These are phyloP conservation scores for Ctenodactylus gundi DNA, from an alignment of 2,113 vertebrate species.

Conservation along the genomic window DNA sequence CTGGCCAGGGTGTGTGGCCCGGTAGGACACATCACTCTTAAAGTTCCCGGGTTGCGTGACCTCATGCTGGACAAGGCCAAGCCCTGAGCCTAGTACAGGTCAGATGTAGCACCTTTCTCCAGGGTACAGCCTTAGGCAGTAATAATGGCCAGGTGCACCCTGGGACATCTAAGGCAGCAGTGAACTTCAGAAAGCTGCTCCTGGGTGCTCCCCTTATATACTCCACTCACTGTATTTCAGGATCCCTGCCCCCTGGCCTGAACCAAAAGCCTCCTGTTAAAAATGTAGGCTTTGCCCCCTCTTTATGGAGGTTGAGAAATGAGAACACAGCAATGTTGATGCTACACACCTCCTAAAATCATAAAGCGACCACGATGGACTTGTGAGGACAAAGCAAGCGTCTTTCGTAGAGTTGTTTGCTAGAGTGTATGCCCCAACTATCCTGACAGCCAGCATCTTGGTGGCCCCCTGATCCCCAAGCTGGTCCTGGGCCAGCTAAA, in stretches of 20 bases:
- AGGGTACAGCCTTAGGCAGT: neutral
- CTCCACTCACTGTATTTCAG: neutral
- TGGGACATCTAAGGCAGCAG: neutral
- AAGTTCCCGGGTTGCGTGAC: neutral
- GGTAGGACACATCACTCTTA: neutral
- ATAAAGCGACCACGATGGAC: no score
- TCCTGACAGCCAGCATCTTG: neutral
- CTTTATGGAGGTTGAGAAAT: neutral
- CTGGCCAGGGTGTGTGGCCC: accelerated
- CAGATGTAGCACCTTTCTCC: neutral
- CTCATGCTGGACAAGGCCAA: neutral
- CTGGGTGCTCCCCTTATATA: neutral
- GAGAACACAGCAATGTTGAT: neutral
- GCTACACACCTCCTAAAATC: neutral
- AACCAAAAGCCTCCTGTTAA: neutral
- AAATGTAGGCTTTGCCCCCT: neutral
- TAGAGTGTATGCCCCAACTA: neutral
- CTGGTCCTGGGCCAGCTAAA: neutral
- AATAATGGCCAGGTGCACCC: neutral
- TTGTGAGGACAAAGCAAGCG: neutral
- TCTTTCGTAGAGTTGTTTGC: neutral
- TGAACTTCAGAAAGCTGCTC: neutral
- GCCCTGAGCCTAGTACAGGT: neutral
- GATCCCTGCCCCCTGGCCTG: neutral
- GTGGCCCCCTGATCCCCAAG: neutral